A percentile compares a stretch with the other conserved stretches of the same genome.
phyloP scores from a whole-genome alignment of 1,140 invertebrate species.

The Ridgeia piscesae region DNA sequence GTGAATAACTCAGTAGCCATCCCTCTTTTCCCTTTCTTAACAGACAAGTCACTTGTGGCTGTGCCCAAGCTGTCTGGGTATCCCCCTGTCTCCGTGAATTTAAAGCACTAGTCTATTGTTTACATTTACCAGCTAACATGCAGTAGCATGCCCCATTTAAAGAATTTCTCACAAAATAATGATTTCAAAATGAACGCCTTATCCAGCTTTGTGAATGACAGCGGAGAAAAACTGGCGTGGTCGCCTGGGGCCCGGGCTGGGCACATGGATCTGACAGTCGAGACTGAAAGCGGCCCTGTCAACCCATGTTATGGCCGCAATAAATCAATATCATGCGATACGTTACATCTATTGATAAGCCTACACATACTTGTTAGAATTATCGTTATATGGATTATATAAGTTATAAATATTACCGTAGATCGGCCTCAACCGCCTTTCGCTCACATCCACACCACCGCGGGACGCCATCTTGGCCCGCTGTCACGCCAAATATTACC shows the following conservation, averaged over 20 bases:
- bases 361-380: constrained; percentile 36
- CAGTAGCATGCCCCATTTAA: background rate
- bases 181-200: background rate
- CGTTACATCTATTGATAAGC: background rate
- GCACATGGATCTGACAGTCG: constrained; percentile 5
- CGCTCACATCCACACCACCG: constrained; percentile 68
- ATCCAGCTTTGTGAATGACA: background rate
- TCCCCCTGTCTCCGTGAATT: background rate
- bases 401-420: constrained; percentile 69
- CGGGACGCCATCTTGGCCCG: constrained; percentile 32
- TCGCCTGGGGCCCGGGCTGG: background rate
- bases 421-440: constrained; percentile 85
- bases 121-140: background rate
- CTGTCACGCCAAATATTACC: background rate
- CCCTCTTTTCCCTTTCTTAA: too few species aligned
- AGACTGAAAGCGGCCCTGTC: background rate
- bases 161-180: background rate
- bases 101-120: constrained; percentile 23
- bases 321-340: background rate
- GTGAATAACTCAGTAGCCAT: too few species aligned
- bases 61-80: too few species aligned
- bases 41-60: too few species aligned
- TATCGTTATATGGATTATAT: background rate
- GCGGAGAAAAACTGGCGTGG: background rate
- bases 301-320: background rate